Evolutionary conservation across 2,797 vertebrate genomes (phyloP), one percentile per base, ranked within the genome.

Genomic region (Amniataba percoides): DNA sequence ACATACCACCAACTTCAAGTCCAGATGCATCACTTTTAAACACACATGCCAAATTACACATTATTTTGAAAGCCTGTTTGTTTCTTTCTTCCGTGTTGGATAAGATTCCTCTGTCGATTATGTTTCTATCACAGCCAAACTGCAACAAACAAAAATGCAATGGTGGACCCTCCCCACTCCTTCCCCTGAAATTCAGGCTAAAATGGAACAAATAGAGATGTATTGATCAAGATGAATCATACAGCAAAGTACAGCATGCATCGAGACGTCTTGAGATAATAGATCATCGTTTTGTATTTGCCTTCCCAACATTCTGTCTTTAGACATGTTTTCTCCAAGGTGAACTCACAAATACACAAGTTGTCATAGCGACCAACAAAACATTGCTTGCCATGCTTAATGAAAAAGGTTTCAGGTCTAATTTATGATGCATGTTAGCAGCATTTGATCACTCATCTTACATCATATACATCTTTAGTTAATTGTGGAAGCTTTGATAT

Each of bases 401-500:
- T 67, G 27, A 55, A n/a, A 71, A 78, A 52, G 6, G 7, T 55
- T 64, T 27, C 40, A 27, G n/a, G 46, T 58, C 40, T 19, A 12
- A 64, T 25, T 0, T 43, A 53, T 15, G 13, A 55, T 64, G 63
- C 14, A 21, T 16, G 3, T n/a, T 48, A 53, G 18, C 27, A 62
- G 34, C 42, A 46, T 73, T 77, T 66, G 23, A 67, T 66, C 21
- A 69, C 27, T 60, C 31, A 51, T 0, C 71, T 51, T 36, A 36
- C 34, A 36, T 36, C 34, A 36, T 36, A 36, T 8, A 36, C 15
- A 7, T 9, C 67, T 57, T 49, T 34, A n/a, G 15, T 39, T 9
- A 63, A 65, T 80, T 31, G 8, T 64, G 46, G 36, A 51, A 23
- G 49, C 36, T 19, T 60, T 74, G 58, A 63, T 42, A n/a, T 55